Conservation (phyloP, 1,140 invertebrate genomes). For the Chlorops oryzae region DNA sequence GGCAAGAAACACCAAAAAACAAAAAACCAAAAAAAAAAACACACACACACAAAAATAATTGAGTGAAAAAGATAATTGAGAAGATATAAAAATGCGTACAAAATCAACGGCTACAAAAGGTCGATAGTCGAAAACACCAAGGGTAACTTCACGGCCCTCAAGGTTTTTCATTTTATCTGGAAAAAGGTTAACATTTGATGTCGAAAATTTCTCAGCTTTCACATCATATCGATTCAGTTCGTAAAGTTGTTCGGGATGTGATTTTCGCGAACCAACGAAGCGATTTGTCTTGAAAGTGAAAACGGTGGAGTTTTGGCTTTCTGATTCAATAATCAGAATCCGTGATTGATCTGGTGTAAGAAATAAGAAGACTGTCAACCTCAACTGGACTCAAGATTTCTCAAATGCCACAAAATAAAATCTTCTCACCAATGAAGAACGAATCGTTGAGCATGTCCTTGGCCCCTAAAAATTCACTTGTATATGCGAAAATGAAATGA, state of each 20-base stretch:
- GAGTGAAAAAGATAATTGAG: no score
- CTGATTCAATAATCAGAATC: constrained; percentile 24
- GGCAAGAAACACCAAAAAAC: no score
- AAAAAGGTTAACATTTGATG: constrained; percentile 12
- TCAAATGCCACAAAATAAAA: no score
- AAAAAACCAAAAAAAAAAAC: no score
- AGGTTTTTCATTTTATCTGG: constrained; percentile 24
- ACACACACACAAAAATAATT: no score
- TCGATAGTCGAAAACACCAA: constrained; percentile 33
- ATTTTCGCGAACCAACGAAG: constrained; percentile 25
- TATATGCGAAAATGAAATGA: constrained; percentile 34
- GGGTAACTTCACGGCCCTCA: constrained; percentile 31
- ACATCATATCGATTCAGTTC: constrained; percentile 24
- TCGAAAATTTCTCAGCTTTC: neutral
- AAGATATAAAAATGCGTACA: no score
- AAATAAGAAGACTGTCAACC: neutral
- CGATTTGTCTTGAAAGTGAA: constrained; percentile 36
- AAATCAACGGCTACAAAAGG: constrained; percentile 34
- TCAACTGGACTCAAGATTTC: no score
- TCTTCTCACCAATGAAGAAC: constrained; percentile 27
- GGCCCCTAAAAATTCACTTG: constrained; percentile 16
- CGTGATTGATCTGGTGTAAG: constrained; percentile 31
- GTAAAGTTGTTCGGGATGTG: constrained; percentile 14
- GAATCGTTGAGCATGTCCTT: constrained; percentile 8
- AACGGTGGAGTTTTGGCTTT: constrained; percentile 20